Evolutionary conservation across 2,113 vertebrate genomes (phyloP), one percentile per base, ranked within the genome.

Genomic region (Pygoscelis adeliae): DNA sequence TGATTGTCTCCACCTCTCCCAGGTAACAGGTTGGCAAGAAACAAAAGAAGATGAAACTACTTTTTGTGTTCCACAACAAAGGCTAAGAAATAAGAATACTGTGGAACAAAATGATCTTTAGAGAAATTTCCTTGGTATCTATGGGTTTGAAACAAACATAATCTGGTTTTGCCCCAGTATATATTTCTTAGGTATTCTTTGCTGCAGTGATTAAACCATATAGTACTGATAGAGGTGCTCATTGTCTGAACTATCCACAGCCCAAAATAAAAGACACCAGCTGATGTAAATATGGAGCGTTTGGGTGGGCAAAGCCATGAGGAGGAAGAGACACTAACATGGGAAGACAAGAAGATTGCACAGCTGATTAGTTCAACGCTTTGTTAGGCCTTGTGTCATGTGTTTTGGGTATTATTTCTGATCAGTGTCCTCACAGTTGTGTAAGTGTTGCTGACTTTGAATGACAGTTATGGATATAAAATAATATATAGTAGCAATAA

Each of bases 401-500:
- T 32, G 14, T 87, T 65, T 11, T 59, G 70, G 22, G 17, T 72
- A 2, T 67, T 59, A 5, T 83, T 91, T 93, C 44, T 61, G 40
- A 73, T 50, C 69, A 8, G 55, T 71, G 87, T 85, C 91, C 84
- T 77, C 4, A 3, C 46, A 50, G 70, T 67, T 72, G 32, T 58
- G 18, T 46, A 61, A 85, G 26, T 9, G 20, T 47, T 86, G 36
- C 65, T 92, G 66, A 47, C 72, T 97, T 93, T 92, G 73, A 94
- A 62, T 89, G 89, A 46, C 92, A 94, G 71, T 76, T 86, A 81
- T 62, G 67, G 63, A 90, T 90, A 93, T 52, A 84, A 94, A 96
- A 94, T 88, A 93, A 97, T 80, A 72, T 32, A 87, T 25, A 12
- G 82, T 90, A 92, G 93, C 80, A 98, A 95, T 82, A 95, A 97